A percentile compares a stretch with the other conserved stretches of the same genome.
These are phyloP conservation scores for Bradynema listronoti DNA, from an alignment of 1,140 invertebrate species.

Conservation along the genomic window DNA sequence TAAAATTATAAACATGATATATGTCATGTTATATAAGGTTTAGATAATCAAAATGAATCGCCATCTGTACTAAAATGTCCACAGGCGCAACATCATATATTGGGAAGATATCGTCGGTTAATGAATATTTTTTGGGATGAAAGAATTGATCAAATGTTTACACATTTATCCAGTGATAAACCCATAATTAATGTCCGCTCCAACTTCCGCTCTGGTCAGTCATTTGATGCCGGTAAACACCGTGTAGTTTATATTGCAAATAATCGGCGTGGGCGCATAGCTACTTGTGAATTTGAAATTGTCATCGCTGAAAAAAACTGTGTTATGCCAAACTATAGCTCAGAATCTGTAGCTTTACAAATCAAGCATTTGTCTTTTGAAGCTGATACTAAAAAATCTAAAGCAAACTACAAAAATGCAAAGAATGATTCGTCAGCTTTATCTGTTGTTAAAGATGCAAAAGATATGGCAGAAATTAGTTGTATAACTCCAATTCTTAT, in stretches of 20 bases:
- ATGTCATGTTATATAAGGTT: too few species aligned
- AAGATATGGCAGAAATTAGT: too few species aligned
- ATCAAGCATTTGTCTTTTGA: neutral
- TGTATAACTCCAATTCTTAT: too few species aligned
- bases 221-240: slow-evolving; percentile 17
- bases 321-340: neutral
- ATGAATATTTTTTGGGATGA: slow-evolving; percentile 21
- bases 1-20: too few species aligned
- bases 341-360: neutral
- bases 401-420: neutral
- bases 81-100: slow-evolving; percentile 5
- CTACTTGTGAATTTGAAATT: slow-evolving; percentile 19
- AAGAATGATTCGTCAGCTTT: slow-evolving; percentile 6
- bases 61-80: slow-evolving; percentile 13
- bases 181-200: slow-evolving; percentile 14
- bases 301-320: slow-evolving; percentile 13
- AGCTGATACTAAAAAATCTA: neutral
- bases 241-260: slow-evolving; percentile 18
- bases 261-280: slow-evolving; percentile 8
- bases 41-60: neutral
- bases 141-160: slow-evolving; percentile 20
- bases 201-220: slow-evolving; percentile 24
- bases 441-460: too few species aligned
- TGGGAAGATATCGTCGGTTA: neutral
- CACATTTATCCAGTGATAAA: neutral